phyloP scores from a whole-genome alignment of 2,113 vertebrate species.

The Scytalopus superciliaris region DNA sequence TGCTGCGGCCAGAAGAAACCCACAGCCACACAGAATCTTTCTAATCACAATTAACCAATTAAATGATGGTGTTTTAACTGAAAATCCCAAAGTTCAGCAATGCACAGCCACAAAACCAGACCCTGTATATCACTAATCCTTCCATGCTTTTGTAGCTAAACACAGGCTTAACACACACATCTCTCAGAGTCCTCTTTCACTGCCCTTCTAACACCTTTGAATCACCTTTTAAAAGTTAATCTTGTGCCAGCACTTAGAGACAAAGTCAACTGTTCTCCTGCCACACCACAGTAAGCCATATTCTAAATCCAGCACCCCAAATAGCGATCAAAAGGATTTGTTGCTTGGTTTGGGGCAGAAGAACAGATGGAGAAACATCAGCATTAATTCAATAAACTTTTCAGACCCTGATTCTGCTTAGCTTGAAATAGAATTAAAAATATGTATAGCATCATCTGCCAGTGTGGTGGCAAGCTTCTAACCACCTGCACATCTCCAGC shows the following conservation, averaged over 20 bases:
- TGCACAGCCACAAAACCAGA: neutral
- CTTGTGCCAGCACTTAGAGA: neutral
- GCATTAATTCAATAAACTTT: neutral
- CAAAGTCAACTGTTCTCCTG: neutral
- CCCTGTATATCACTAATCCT: neutral
- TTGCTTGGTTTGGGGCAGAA: neutral
- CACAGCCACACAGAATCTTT: neutral
- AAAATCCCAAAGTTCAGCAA: neutral
- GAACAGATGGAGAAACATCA: neutral
- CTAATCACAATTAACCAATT: neutral
- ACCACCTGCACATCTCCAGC: neutral
- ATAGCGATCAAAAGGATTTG: neutral
- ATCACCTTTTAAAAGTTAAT: neutral
- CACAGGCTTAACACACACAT: neutral
- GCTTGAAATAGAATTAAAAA: neutral
- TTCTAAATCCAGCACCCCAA: neutral
- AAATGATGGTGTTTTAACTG: neutral
- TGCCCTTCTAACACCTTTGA: neutral
- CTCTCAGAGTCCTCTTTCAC: neutral
- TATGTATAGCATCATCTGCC: neutral
- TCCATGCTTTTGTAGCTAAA: neutral
- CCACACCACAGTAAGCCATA: neutral
- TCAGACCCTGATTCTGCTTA: neutral
- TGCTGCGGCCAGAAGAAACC: neutral
- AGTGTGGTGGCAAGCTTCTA: neutral